phyloP scores from a whole-genome alignment of 2,888 invertebrate species.

The Chesias legatella region DNA sequence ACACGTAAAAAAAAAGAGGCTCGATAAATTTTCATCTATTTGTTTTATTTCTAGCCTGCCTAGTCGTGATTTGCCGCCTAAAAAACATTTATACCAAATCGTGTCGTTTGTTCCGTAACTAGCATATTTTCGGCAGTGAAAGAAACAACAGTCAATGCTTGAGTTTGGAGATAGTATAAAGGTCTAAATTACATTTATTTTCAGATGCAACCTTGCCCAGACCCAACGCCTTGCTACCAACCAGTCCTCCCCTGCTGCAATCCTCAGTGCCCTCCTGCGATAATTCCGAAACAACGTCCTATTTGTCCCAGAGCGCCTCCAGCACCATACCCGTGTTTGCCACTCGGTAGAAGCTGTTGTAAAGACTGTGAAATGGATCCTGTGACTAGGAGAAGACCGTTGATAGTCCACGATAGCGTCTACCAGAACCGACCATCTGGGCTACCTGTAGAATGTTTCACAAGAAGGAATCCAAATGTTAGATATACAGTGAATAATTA shows the following conservation, averaged over 20 bases:
- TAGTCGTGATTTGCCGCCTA: too few relatives aligned
- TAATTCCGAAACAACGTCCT: constrained; percentile 68
- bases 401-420: constrained; percentile 79
- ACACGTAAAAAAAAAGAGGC: too few relatives aligned
- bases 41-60: too few relatives aligned
- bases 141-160: too few relatives aligned
- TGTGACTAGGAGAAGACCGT: constrained; percentile 78
- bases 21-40: too few relatives aligned
- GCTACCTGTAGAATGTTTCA: constrained; percentile 47
- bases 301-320: constrained; percentile 71
- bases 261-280: constrained; percentile 77
- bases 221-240: constrained; percentile 63
- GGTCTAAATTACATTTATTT: too few relatives aligned
- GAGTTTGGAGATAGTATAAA: too few relatives aligned
- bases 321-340: constrained; percentile 69
- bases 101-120: too few relatives aligned
- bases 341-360: constrained; percentile 68
- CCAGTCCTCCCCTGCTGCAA: constrained; percentile 70
- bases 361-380: constrained; percentile 71
- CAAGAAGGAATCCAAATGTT: constrained; percentile 48
- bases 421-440: constrained; percentile 56
- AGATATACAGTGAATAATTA: constrained; percentile 59
- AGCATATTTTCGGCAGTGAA: too few relatives aligned
- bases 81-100: too few relatives aligned
- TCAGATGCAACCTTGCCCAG: constrained; percentile 63